Conservation (phyloP, 2,888 invertebrate species). For the Cryptus viduatorius region DNA sequence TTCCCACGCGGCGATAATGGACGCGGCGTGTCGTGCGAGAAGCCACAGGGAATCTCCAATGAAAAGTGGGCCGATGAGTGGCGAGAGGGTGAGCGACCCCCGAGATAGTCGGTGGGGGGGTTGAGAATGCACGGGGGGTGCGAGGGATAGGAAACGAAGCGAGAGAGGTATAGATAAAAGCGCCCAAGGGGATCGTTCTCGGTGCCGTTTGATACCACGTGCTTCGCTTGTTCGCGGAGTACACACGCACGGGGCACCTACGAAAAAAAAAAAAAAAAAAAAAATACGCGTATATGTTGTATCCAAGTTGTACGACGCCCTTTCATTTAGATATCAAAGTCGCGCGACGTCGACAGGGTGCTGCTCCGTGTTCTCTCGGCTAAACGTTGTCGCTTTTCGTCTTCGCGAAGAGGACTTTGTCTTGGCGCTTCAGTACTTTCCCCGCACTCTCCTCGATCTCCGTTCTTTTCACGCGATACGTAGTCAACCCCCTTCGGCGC, state of each 20-base stretch:
- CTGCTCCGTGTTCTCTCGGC: conserved; percentile 34
- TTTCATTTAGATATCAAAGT: conserved; percentile 60
- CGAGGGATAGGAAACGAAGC: conserved; percentile 2
- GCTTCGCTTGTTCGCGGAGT: conserved; percentile 7
- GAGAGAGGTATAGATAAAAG: conserved; percentile 28
- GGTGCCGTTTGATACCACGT: conserved; percentile 48
- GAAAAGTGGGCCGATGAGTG: conserved; percentile 60
- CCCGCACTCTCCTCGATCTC: conserved; percentile 54
- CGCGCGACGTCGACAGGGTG: conserved; percentile 36
- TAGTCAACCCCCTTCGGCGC: conserved; percentile 45
- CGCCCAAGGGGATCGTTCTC: conserved; percentile 47
- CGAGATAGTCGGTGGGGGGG: conserved; percentile 3
- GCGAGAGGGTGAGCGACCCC: conserved; percentile 47
- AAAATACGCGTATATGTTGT: conserved; percentile 4
- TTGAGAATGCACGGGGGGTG: neutral
- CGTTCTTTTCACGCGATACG: conserved; percentile 28
- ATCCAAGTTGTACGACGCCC: conserved; percentile 25
- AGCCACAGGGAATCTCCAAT: conserved; percentile 48
- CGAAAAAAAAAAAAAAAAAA: conserved; percentile 1
- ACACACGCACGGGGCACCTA: neutral
- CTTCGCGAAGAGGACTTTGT: conserved; percentile 47
- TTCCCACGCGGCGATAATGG: conserved; percentile 59
- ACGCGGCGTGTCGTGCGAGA: conserved; percentile 49
- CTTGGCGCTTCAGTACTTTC: conserved; percentile 27
- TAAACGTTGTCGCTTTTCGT: conserved; percentile 57